Conservation (phyloP, 2,113 vertebrate species). For the Chrysochloris asiatica region DNA sequence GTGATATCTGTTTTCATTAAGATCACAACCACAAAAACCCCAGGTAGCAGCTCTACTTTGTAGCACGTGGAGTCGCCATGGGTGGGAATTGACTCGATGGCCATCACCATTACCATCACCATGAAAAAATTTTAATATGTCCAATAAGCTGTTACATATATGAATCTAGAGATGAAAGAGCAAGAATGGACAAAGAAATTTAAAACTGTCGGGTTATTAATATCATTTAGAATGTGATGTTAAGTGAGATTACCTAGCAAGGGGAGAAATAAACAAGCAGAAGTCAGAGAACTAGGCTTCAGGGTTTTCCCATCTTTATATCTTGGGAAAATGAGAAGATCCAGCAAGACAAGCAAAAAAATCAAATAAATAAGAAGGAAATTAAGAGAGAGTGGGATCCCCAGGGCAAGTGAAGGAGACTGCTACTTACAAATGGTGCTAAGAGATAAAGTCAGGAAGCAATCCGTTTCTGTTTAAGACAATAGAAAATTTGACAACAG, state of each 20-base stretch:
- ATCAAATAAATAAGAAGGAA: neutral
- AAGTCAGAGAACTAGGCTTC: neutral
- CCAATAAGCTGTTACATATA: neutral
- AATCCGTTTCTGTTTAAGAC: too few relatives aligned
- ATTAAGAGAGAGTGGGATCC: neutral
- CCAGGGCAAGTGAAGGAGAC: neutral
- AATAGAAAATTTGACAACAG: too few relatives aligned
- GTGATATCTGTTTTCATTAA: too few relatives aligned
- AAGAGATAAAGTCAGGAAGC: too few relatives aligned
- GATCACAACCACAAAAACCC: too few relatives aligned
- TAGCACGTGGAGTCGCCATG: too few relatives aligned
- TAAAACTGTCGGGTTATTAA: neutral
- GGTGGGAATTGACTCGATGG: too few relatives aligned
- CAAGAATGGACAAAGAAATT: neutral
- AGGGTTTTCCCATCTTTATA: neutral
- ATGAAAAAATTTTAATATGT: neutral
- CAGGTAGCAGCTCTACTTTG: too few relatives aligned
- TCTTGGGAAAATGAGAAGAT: neutral
- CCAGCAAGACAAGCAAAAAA: neutral
- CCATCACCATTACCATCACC: too few relatives aligned
- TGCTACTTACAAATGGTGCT: neutral
- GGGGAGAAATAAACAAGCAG: neutral
- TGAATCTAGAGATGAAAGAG: neutral
- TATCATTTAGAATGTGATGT: neutral
- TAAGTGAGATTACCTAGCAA: neutral